Base-by-base conservation (phyloP, 64 coral and sea anemone species). In the Pocillopora verrucosa region DNA sequence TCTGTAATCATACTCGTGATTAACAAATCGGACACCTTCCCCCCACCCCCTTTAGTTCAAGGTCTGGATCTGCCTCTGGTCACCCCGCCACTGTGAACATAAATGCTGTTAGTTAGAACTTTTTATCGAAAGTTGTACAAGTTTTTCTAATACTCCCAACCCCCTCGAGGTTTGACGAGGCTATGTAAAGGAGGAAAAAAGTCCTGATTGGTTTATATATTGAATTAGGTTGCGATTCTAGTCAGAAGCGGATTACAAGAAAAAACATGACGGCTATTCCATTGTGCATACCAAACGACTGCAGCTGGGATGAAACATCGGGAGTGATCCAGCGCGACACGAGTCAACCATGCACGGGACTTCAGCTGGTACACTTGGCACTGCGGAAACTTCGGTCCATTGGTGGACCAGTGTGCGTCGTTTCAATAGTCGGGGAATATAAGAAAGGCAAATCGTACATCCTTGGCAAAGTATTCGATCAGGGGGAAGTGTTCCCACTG, bases 381-480 rank as follows among this genome's bases (percentile, higher is more conserved):
- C 19, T 92, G 34, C 80, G 76, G 16, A 88, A 87, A 22, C 77
- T 92, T 30, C 77, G 86, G 36, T 63, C 86, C 20, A 88, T 92
- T 16, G 85, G 78, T 1, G 91, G 77, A 10, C 69, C 76, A 16
- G 91, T 92, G 9, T 92, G 91, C 17, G 91, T 92, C 56, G 91
- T 92, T 5, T 92, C 91, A 38, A 92, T 92, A 34, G 91, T 85
- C 0, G 91, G 91, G 1, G 85, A 85, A 26, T 92, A 76, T 25
- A 77, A 85, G 20, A 87, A 73, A 36, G 91, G 91, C 3, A 92
- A 92, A 88, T 92, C 86, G 11, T 92, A 88, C 86, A 92, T 92
- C 65, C 34, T 92, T 1, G 88, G 91, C 61, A 81, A 56, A 75
- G 86, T 80, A 22, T 93, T 93, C 36, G 86, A 93, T 57, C 91